Evolutionary conservation across 2,113 vertebrate species (phyloP), one percentile per base, ranked within the genome.

Genomic region (Emydura subglobosa): DNA sequence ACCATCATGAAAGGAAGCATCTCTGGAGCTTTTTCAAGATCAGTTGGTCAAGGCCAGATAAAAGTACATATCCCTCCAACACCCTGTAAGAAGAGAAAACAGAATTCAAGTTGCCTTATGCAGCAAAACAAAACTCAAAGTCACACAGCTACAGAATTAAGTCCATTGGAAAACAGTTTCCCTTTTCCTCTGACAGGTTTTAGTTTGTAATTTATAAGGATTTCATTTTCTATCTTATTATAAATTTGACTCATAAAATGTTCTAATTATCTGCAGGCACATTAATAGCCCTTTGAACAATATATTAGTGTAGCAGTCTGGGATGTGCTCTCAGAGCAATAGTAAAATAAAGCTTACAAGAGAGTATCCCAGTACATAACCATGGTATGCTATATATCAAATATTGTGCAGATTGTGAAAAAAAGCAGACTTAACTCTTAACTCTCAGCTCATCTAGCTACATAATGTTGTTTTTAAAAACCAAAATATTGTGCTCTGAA

Each of bases 51-150:
- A 95, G 68, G 50, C 50, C 49, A 91, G 91, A 92, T 82, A 84
- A 84, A 97, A 95, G 83, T 42, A 47, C 88, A 11, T 90, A 72
- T 94, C 95, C 93, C 89, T 95, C 79, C 96, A 50, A 81, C 44
- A 91, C 8, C 83, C 98, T 98, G 90, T 55, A 95, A 92, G 74
- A 97, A 89, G 92, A 96, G 61, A 96, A 97, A 97, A 93, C 65
- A 95, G 79, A 95, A 94, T 90, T 86, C 57, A 91, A 94, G 95
- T 96, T 90, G 97, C 44, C 89, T 74, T 89, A 83, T 88, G 39
- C 55, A 95, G 79, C 53, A 93, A 98, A 96, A 51, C 25, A 91
- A 83, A 96, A 88, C 97, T 93, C 83, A 31, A 93, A 92, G 76
- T 49, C 44, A 93, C 42, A 39, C 25, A 84, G 92, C 39, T 87